Evolutionary conservation across 2,888 invertebrate genomes (phyloP).

Genomic region (Apocheima hispidaria): DNA sequence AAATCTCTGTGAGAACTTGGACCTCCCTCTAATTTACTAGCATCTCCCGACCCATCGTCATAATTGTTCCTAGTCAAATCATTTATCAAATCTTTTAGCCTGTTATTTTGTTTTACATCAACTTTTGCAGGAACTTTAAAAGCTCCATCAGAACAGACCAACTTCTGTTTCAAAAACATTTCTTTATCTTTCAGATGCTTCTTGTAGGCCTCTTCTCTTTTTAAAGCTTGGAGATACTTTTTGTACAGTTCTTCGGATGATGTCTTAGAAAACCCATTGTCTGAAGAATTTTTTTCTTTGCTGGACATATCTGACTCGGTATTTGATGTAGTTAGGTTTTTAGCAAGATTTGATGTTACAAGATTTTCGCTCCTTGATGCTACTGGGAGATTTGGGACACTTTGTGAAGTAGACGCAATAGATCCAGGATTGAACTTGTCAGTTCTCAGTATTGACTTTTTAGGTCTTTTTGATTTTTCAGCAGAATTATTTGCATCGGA

Average conservation of each 20-base stretch:
- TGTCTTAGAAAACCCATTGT: slow-evolving; percentile 63
- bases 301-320: slow-evolving; percentile 74
- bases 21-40: slow-evolving; percentile 75
- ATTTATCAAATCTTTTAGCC: slow-evolving; percentile 73
- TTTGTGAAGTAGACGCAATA: slow-evolving; percentile 77
- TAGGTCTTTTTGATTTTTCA: slow-evolving; percentile 64
- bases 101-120: slow-evolving; percentile 58
- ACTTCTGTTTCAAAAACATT: slow-evolving; percentile 74
- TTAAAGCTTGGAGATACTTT: slow-evolving; percentile 74
- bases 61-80: slow-evolving; percentile 79
- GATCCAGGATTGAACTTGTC: slow-evolving; percentile 72
- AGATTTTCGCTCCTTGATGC: slow-evolving; percentile 60
- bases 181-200: slow-evolving; percentile 75
- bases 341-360: slow-evolving; percentile 51
- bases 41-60: slow-evolving; percentile 80
- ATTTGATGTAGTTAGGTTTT: slow-evolving; percentile 55
- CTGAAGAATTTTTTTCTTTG: slow-evolving; percentile 66
- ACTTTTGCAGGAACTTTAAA: slow-evolving; percentile 54
- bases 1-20: slow-evolving; percentile 57
- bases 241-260: slow-evolving; percentile 78
- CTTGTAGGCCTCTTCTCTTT: slow-evolving; percentile 73
- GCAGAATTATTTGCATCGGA: slow-evolving; percentile 70
- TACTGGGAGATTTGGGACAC: slow-evolving; percentile 73
- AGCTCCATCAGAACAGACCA: slow-evolving; percentile 66
- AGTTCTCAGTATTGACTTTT: slow-evolving; percentile 74